Base-by-base conservation (phyloP, 2,113 vertebrate species). In the Sinocyclocheilus anophthalmus region DNA sequence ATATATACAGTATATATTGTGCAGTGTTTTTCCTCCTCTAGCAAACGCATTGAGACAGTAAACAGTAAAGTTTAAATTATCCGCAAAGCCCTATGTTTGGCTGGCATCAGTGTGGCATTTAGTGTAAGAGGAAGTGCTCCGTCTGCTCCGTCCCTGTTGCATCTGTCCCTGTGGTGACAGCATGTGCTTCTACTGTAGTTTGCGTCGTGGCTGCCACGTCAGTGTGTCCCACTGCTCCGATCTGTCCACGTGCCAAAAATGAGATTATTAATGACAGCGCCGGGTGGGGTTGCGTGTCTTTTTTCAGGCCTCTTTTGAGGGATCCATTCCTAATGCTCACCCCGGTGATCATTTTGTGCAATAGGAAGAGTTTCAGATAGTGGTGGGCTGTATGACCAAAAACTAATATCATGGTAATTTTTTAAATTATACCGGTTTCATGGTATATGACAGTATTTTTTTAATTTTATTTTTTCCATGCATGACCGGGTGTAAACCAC, bases 161-260 rank as follows among this genome's bases (percentile, higher is more conserved):
- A 86, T 76, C 85, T 84, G 85, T 86, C 70, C 73, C 85, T 69
- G 30, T 75, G 81, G 37, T 84, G 76, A 88, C 81, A 83, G 72
- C 72, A 67, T 86, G 81, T 48, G 81, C 55, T 84, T 80, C 85
- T 69, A 37, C 76, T 77, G 83, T 84, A 84, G 76, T 82, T 84
- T 70, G 57, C 69, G 37, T 80, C 26, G 61, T 12, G 76, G 5
- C 24, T 80, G 55, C 22, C 76, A 16, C 65, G 12, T 87, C 24
- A 72, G 33, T 22, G 30, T 42, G 72, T 57, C 30, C 50, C 75
- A 69, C 75, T 78, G 50, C 67, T 53, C 24, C 24, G 59, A 42
- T 61, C 48, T 77, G 50, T 80, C 70, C 42, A 67, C 24, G 26
- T 33, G 76, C 53, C 48, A 72, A 55, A 37, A 42, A 39, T 55